These are phyloP conservation scores for Myopa testacea DNA, from an alignment of 2,888 invertebrate genomes.

Conservation along the genomic window DNA sequence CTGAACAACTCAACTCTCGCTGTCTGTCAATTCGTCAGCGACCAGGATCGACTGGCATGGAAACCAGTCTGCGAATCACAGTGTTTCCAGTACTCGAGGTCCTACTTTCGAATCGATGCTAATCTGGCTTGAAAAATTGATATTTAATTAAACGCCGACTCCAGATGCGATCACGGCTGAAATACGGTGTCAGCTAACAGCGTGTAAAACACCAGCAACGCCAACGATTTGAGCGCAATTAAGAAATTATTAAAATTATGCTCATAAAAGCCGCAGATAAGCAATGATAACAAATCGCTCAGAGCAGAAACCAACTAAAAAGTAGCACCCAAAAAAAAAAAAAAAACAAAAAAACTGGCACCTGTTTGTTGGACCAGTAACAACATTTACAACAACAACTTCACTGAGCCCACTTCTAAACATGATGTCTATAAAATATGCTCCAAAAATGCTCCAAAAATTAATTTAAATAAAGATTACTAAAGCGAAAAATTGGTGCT, in stretches of 20 bases:
- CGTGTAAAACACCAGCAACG: neutral
- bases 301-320: neutral
- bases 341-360: no score
- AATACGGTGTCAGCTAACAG: neutral
- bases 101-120: neutral
- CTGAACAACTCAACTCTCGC: no score
- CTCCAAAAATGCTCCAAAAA: no score
- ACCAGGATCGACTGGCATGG: no score
- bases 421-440: neutral
- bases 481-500: no score
- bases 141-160: conserved; percentile 6
- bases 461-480: no score
- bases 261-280: neutral
- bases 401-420: neutral
- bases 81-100: no score
- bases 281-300: neutral
- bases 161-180: neutral
- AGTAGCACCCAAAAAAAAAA: no score
- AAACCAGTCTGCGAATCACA: no score
- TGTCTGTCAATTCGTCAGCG: no score
- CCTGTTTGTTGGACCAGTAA: neutral
- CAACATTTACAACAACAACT: neutral
- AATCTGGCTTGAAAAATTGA: neutral
- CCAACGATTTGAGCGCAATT: neutral
- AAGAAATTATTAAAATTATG: neutral